phyloP scores from a whole-genome alignment of 1,140 invertebrate genomes.

The Scaptomyza hsui region DNA sequence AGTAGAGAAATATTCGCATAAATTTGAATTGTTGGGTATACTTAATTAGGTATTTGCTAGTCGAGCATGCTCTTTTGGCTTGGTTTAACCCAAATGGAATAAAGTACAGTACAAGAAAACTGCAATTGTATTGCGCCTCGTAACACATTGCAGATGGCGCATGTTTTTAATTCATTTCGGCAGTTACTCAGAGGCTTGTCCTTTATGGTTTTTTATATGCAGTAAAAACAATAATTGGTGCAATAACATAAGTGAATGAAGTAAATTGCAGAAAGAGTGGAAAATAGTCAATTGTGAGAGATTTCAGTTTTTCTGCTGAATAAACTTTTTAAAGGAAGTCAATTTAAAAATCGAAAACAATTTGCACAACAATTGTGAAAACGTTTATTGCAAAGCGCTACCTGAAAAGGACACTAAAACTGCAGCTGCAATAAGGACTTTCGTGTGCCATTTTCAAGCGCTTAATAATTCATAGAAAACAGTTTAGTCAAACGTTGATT shows the following conservation, averaged over 20 bases:
- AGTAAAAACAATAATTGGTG: slow-evolving; percentile 62
- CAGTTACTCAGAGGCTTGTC: slow-evolving; percentile 58
- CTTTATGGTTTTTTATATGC: slow-evolving; percentile 24
- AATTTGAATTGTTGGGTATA: neutral
- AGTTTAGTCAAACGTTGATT: slow-evolving; percentile 1
- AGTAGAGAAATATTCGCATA: no score
- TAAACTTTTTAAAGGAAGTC: slow-evolving; percentile 10
- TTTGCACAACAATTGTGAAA: slow-evolving; percentile 63
- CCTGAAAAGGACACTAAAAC: neutral
- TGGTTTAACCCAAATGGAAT: slow-evolving; percentile 35
- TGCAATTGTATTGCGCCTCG: slow-evolving; percentile 37
- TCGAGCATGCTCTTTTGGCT: neutral
- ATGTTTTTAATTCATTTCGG: slow-evolving; percentile 80
- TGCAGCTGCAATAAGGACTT: slow-evolving; percentile 25
- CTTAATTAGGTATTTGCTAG: neutral
- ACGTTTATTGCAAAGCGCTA: neutral
- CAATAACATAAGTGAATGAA: slow-evolving; percentile 33
- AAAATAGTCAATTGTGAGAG: neutral
- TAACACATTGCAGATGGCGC: slow-evolving; percentile 79
- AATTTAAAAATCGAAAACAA: slow-evolving; percentile 59
- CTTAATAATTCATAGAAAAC: slow-evolving; percentile 59
- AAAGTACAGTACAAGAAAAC: slow-evolving; percentile 54
- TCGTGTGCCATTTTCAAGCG: slow-evolving; percentile 13
- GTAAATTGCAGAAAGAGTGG: neutral
- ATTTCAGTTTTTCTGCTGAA: neutral